These are phyloP conservation scores for Ceramica pisi DNA, from an alignment of 2,888 invertebrate species.

Conservation along the genomic window DNA sequence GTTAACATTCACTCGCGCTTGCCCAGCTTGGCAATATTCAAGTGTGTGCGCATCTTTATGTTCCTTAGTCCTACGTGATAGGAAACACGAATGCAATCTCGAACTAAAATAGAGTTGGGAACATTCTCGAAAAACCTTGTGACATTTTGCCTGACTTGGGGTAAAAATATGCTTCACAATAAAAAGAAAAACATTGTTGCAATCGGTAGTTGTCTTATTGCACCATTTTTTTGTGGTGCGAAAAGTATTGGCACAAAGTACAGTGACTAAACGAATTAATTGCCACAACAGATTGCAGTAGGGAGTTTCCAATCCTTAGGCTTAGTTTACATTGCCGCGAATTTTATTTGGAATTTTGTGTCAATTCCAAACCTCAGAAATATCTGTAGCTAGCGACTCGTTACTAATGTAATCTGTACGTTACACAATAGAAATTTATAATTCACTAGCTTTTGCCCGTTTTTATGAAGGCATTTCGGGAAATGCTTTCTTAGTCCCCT, in stretches of 20 bases:
- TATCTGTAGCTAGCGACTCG: not conserved
- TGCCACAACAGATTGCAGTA: not conserved
- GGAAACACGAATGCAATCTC: not conserved
- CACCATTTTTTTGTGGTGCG: conserved; percentile 6
- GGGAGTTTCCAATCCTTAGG: not conserved
- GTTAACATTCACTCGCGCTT: not conserved
- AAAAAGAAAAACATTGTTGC: conserved; percentile 15
- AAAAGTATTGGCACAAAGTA: conserved; percentile 17
- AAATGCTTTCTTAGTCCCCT: no score
- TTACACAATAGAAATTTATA: not conserved
- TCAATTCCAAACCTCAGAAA: not conserved
- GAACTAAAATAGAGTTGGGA: not conserved
- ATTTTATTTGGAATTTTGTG: not conserved
- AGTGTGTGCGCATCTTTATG: not conserved
- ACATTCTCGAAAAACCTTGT: not conserved
- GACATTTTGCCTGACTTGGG: not conserved
- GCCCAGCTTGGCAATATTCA: not conserved
- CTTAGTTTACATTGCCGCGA: not conserved
- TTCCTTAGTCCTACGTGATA: not conserved
- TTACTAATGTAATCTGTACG: not conserved
- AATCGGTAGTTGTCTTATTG: conserved; percentile 10
- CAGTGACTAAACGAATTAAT: conserved; percentile 10
- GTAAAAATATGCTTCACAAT: not conserved
- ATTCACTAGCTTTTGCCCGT: no score
- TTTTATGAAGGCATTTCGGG: no score